Percentiles rank a stretch among this genome's conserved stretches.
Evolutionary conservation across 2,797 vertebrate species (phyloP).

Genomic region (Alosa sapidissima): DNA sequence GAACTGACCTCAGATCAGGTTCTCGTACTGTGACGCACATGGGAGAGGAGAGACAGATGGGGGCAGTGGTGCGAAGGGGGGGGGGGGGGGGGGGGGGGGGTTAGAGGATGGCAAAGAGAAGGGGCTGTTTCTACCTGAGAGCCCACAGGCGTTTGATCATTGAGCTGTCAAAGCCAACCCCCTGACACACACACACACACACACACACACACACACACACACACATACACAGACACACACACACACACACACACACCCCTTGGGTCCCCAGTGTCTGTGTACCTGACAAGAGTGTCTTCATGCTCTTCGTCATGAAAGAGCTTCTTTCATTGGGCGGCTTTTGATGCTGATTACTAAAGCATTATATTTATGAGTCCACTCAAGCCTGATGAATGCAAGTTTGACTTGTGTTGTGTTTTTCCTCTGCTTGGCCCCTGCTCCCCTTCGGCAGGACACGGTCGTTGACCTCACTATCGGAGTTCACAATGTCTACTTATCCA

Average conservation of each 20-base stretch:
- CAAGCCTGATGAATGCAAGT: not conserved
- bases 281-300: slow-evolving; percentile 71
- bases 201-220: not conserved
- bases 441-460: not conserved
- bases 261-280: slow-evolving; percentile 15
- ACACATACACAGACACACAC: slow-evolving; percentile 4
- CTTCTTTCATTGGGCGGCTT: slow-evolving; percentile 74
- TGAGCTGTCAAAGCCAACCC: slow-evolving; percentile 73
- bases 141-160: slow-evolving; percentile 77
- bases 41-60: too few species aligned
- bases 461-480: not conserved
- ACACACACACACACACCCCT: slow-evolving; percentile 13
- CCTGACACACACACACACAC: not conserved
- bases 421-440: slow-evolving; percentile 1
- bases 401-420: slow-evolving; percentile 24
- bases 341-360: slow-evolving; percentile 76
- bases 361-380: slow-evolving; percentile 62
- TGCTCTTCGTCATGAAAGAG: slow-evolving; percentile 73
- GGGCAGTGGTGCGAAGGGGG: slow-evolving; percentile 22
- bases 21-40: not conserved
- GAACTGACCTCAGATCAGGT: not conserved
- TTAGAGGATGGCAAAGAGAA: slow-evolving; percentile 44
- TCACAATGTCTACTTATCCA: not conserved
- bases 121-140: slow-evolving; percentile 60
- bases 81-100: slow-evolving; percentile 50